phyloP scores from a whole-genome alignment of 1,140 invertebrate species.

The Hyphantria cunea region DNA sequence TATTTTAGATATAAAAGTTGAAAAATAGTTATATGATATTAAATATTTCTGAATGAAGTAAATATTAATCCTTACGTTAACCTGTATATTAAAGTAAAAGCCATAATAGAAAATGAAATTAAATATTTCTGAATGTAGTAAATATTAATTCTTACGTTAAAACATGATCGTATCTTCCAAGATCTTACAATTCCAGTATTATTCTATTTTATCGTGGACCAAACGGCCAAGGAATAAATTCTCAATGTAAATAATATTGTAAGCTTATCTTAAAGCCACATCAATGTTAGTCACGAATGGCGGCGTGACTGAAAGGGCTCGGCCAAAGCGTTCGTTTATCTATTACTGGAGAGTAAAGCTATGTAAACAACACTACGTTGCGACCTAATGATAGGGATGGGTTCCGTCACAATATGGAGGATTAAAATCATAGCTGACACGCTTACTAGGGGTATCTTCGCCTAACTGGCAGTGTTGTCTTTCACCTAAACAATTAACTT shows the following conservation, averaged over 20 bases:
- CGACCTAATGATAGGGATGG: too few species aligned
- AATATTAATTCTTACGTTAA: constrained; percentile 10
- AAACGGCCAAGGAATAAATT: constrained; percentile 46
- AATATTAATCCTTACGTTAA: too few species aligned
- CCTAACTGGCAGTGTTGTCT: too few species aligned
- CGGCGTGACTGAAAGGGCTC: constrained; percentile 62
- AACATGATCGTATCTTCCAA: constrained; percentile 26
- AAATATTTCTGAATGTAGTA: background rate
- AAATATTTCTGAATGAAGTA: too few species aligned
- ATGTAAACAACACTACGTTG: constrained; percentile 50
- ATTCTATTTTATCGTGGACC: constrained; percentile 41
- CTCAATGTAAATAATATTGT: constrained; percentile 65
- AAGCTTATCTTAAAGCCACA: constrained; percentile 61
- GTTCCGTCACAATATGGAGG: too few species aligned
- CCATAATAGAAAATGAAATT: background rate
- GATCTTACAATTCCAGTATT: constrained; percentile 39
- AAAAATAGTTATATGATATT: too few species aligned
- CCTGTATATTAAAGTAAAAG: too few species aligned
- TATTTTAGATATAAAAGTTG: too few species aligned
- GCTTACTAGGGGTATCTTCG: too few species aligned
- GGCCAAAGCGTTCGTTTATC: constrained; percentile 56
- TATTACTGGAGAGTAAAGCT: constrained; percentile 57
- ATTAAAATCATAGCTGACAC: too few species aligned
- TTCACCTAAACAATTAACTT: too few species aligned
- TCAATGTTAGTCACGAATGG: constrained; percentile 68